These are phyloP conservation scores for Mimachlamys varia DNA, from an alignment of 2,888 invertebrate species.

Conservation along the genomic window DNA sequence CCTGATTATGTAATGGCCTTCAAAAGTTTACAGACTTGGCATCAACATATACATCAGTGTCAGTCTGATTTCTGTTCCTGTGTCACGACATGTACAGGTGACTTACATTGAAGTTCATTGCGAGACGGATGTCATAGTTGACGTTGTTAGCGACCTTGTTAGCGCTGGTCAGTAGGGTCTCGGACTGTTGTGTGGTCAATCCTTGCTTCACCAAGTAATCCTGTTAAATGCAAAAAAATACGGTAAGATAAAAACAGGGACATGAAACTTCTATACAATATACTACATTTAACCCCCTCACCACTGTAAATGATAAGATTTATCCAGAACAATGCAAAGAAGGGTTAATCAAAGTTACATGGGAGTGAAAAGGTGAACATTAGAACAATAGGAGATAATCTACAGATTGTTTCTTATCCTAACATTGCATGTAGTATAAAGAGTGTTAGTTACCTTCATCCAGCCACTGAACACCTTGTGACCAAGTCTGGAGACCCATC, in stretches of 20 bases:
- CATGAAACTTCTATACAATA: neutral
- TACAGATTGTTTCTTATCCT: no score
- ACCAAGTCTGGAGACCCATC: slow-evolving; percentile 94
- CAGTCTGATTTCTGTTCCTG: no score
- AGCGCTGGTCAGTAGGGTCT: slow-evolving; percentile 68
- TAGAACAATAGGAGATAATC: no score
- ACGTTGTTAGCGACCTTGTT: slow-evolving; percentile 87
- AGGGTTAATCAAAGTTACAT: no score
- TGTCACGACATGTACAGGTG: neutral
- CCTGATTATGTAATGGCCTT: no score
- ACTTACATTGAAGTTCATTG: slow-evolving; percentile 83
- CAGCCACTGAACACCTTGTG: slow-evolving; percentile 93
- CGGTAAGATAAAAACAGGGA: neutral
- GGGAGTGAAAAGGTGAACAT: no score
- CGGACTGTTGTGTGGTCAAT: slow-evolving; percentile 73
- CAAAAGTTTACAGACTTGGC: no score
- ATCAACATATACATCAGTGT: no score
- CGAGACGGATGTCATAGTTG: slow-evolving; percentile 84
- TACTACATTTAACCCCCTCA: no score
- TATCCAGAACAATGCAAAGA: no score
- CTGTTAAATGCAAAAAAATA: slow-evolving; percentile 70
- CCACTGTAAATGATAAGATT: no score
- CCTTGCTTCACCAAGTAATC: slow-evolving; percentile 89
- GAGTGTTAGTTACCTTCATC: slow-evolving; percentile 85
- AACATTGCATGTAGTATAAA: no score